Evolutionary conservation across 2,797 vertebrate species (phyloP), one percentile per base, ranked within the genome.

Genomic region (Sebastes diploproa): DNA sequence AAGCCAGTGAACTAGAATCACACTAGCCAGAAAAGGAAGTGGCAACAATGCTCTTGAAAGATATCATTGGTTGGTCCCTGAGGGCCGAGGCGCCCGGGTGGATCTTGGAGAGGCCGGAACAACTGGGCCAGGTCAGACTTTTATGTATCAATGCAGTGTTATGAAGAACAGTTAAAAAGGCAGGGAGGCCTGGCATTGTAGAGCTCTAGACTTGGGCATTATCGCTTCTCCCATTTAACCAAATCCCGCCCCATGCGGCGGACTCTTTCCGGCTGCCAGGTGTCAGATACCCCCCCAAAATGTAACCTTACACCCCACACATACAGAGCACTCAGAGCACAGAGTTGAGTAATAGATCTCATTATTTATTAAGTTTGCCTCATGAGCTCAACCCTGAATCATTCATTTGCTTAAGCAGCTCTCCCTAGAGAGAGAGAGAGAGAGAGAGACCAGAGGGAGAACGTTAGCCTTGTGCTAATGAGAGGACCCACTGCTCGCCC

Each of bases 341-440:
- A 84, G 64, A 87, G 96, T 96, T 97, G 96, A 96, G 97, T 97
- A 96, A 97, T 97, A 95, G 93, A 95, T 89, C 96, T 97, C 96
- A 97, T 98, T 94, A 95, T 94, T 98, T 97, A 98, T 97, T 97
- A 96, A 96, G 95, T 80, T 96, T 94, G 94, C 95, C 94, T 96
- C 95, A 96, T 96, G 95, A 96, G 96, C 93, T 96, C 95, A 91
- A 93, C 88, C 92, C 95, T 98, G 97, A 98, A 98, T 98, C 95
- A 97, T 98, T 98, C 96, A 99, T 98, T 96, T 95, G 95, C 93
- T 87, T 94, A 90, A 91, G 92, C 96, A 95, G 94, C 95, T 92
- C 96, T 96, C 89, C 81, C 77, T 36, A 64, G 86, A 88, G 88
- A 68, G 64, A 81, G 42, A 46, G 50, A 73, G 55, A 73, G 55